Percentiles rank a stretch among this genome's conserved stretches.
Conservation (phyloP, 2,113 vertebrate genomes). For the Strix aluco region DNA sequence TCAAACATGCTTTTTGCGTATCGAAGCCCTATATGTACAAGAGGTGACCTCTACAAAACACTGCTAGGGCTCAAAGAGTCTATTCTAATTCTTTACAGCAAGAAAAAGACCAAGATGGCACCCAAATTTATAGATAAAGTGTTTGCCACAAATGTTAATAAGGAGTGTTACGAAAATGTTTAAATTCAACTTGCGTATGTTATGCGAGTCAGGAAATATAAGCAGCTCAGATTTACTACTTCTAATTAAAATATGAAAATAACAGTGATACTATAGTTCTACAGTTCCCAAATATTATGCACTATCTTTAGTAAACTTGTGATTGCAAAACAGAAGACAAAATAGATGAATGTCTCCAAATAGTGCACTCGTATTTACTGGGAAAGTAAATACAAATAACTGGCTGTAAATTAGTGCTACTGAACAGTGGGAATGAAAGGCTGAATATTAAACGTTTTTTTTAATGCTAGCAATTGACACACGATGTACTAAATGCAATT, state of each 20-base stretch:
- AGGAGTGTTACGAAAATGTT: slow-evolving; percentile 41
- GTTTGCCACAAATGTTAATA: slow-evolving; percentile 50
- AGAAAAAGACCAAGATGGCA: slow-evolving; percentile 54
- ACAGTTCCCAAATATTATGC: neutral
- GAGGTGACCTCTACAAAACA: slow-evolving; percentile 30
- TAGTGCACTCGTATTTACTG: slow-evolving; percentile 31
- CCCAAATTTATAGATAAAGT: slow-evolving; percentile 40
- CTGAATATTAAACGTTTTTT: neutral
- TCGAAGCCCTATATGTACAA: slow-evolving; percentile 28
- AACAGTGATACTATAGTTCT: neutral
- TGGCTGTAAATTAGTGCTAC: slow-evolving; percentile 54
- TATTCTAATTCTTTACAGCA: slow-evolving; percentile 53
- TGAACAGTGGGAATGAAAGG: slow-evolving; percentile 26
- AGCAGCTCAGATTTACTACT: slow-evolving; percentile 27
- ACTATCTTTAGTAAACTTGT: neutral
- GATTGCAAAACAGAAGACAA: slow-evolving; percentile 56
- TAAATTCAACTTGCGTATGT: neutral
- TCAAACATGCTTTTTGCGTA: slow-evolving; percentile 53
- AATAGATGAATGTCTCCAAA: slow-evolving; percentile 37
- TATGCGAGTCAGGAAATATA: slow-evolving; percentile 32
- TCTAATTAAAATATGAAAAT: slow-evolving; percentile 21
- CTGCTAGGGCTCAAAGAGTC: slow-evolving; percentile 37
- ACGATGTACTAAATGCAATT: slow-evolving; percentile 69
- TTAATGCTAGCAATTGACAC: slow-evolving; percentile 26
- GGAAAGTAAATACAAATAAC: slow-evolving; percentile 46